Conservation (phyloP, 2,113 vertebrate species). For the Apodemus sylvaticus region DNA sequence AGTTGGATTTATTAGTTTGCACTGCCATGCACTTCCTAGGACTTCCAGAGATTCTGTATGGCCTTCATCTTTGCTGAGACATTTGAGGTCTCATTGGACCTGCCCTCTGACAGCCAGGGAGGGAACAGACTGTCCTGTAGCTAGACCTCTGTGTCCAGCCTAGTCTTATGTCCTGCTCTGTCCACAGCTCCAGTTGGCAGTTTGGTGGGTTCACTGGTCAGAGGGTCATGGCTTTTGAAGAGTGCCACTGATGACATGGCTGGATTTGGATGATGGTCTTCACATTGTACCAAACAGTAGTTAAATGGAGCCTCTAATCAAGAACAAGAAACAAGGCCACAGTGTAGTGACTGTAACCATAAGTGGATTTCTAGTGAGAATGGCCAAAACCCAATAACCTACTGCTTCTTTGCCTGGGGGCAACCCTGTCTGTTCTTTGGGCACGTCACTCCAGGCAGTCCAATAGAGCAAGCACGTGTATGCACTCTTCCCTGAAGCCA, state of each 20-base stretch:
- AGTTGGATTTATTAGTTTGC: background rate
- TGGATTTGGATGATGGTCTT: background rate
- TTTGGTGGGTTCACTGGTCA: background rate
- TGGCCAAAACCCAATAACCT: background rate
- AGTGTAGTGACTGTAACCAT: background rate
- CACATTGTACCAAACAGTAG: background rate
- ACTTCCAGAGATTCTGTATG: background rate
- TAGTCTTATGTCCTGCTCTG: background rate
- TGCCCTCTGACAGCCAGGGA: background rate
- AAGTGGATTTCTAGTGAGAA: background rate
- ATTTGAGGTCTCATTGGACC: background rate
- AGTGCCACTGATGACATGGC: background rate
- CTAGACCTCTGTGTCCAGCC: background rate
- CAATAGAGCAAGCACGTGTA: background rate
- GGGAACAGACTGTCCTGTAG: no score
- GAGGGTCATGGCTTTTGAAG: background rate
- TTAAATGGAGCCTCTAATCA: background rate
- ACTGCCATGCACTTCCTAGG: background rate
- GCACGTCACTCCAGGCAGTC: background rate
- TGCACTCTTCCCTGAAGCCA: background rate
- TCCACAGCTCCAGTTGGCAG: background rate
- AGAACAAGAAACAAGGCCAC: background rate
- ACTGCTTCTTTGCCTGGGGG: background rate
- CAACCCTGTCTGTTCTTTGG: background rate
- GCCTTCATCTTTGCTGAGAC: background rate